Evolutionary conservation across 2,888 invertebrate genomes (phyloP), one percentile per base, ranked within the genome.

Genomic region (Philereme transversata): DNA sequence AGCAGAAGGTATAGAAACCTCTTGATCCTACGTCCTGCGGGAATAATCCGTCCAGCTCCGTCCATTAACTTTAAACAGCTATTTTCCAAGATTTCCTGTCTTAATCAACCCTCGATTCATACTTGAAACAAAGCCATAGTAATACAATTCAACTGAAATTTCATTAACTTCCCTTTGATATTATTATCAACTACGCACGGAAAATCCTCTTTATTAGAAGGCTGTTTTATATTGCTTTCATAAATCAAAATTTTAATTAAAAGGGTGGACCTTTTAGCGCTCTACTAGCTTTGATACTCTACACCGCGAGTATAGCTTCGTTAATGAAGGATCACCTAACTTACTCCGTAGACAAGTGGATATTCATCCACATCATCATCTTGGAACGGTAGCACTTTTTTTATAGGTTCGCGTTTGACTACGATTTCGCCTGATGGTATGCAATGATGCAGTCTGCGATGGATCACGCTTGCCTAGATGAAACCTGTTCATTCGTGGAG

Each of bases 161-260:
- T 67, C 60, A 62, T 60, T 57, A 57, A 60, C 54, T 63, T 59
- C 62, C 51, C 56, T 63, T 63, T 63, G 60, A 67, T 67, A 68
- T 62, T 67, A 65, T n/a, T 61, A 68, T 65, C 55, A 65, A 65
- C 65, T 70, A 61, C 68, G 65, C 60, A 67, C 63, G 64, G 68
- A 67, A 65, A 70, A 70, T 68, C 70, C 65, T 65, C 67, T 68
- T 70, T 68, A 70, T 66, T 67, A 67, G 57, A 60, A 52, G 62
- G 57, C 62, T 67, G 68, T 70, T 70, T 67, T 68, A 68, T 67
- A 70, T 70, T 70, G 67, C 70, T 67, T 65, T 68, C 70, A 70
- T 70, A 70, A 70, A 70, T 70, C 70, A 70, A 64, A 70, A 65
- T 69, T 71, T 71, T 73, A 73, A 73, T 73, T 71, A 73, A 71